Base-by-base conservation (phyloP, 2,888 invertebrate genomes). In the Trisateles emortualis region DNA sequence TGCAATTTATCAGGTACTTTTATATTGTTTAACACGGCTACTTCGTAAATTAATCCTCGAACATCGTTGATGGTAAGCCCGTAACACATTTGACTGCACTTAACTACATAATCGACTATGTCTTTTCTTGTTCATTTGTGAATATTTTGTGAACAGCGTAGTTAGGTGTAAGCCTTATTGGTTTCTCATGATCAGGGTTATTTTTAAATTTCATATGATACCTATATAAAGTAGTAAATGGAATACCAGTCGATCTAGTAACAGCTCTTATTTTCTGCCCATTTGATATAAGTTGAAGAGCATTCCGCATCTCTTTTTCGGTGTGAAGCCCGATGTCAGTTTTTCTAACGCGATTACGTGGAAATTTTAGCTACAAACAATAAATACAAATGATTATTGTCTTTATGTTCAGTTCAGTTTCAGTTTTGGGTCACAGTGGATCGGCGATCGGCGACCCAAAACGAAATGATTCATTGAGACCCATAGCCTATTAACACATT, bases 1-100 rank as follows among this genome's bases (percentile, higher is more conserved):
- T 67, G 63, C 64, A 63, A 67, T 50, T 65, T 65, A 46, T 46
- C 45, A 42, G 66, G 60, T 11, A 63, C 55, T 36, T 47, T 29
- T 29, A 29, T 41, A 19, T 2, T 48, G 48, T 64, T 55, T 22
- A 52, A 43, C 40, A 39, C 32, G 11, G 60, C 58, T 17, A 51
- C 35, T 53, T 66, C 59, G 40, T 64, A 64, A 39, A 42, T 39
- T 16, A 64, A 33, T 13, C 41, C 8, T 26, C 60, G 58, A 60
- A 59, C 54, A 8, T 65, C 54, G 40, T 30, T 52, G 24, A 30
- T 30, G 16, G 42, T 42, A 30, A 42, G 30, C 19, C 47, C 19
- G 11, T 32, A 47, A 26, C 45, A 48, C 29, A 53, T 52, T 51
- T 55, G 46, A 49, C 52, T 49, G 56, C 60, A 43, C 42, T 56